Evolutionary conservation across 1,140 invertebrate species (phyloP).

Genomic region (Danaus melanippus): DNA sequence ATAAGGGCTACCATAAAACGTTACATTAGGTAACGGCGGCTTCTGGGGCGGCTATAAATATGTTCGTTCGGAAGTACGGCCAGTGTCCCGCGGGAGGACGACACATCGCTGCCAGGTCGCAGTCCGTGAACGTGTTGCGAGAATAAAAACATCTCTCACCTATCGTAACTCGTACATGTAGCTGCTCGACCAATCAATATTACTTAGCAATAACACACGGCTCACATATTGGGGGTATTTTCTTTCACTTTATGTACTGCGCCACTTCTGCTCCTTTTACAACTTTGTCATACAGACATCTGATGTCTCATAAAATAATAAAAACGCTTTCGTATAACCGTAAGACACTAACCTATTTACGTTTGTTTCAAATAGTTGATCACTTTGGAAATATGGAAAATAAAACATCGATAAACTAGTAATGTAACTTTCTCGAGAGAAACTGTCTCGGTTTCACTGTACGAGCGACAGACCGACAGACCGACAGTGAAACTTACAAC

Average conservation of each 20-base stretch:
- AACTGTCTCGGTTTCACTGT: slow-evolving; percentile 55
- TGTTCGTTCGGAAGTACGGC: slow-evolving; percentile 66
- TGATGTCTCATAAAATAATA: too few relatives aligned
- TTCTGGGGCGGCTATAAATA: slow-evolving; percentile 69
- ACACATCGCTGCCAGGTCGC: slow-evolving; percentile 46
- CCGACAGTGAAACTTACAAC: slow-evolving; percentile 39
- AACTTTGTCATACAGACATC: too few relatives aligned
- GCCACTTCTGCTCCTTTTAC: slow-evolving; percentile 1
- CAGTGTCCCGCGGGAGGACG: slow-evolving; percentile 63
- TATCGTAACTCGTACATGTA: slow-evolving; percentile 27
- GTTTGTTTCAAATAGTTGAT: slow-evolving; percentile 2
- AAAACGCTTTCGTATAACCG: too few relatives aligned
- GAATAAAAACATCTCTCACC: slow-evolving; percentile 67
- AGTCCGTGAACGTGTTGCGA: slow-evolving; percentile 61
- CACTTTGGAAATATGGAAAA: slow-evolving; percentile 6
- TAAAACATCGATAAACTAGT: slow-evolving; percentile 32
- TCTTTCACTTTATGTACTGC: slow-evolving; percentile 30
- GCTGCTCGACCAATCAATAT: slow-evolving; percentile 55
- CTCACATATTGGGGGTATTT: slow-evolving; percentile 37
- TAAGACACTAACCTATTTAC: not conserved
- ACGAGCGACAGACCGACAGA: slow-evolving; percentile 30
- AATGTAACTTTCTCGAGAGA: slow-evolving; percentile 55
- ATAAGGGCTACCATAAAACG: slow-evolving; percentile 70
- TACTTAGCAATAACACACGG: slow-evolving; percentile 47
- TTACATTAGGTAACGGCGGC: slow-evolving; percentile 68